Evolutionary conservation across 2,888 invertebrate genomes (phyloP), one percentile per base, ranked within the genome.

Genomic region (Sericinus montela): DNA sequence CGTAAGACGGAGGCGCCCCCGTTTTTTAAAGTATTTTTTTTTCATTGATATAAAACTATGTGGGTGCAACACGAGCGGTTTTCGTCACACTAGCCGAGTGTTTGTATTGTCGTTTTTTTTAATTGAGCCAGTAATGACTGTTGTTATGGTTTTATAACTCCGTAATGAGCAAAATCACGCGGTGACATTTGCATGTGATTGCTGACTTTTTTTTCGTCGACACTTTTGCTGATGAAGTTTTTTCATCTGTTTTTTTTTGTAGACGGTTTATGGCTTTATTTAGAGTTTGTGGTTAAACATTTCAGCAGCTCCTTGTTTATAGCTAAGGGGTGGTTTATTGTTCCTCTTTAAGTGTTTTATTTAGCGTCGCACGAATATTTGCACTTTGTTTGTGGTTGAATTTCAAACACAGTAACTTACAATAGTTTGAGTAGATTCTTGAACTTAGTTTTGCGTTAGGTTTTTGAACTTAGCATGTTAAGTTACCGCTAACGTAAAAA

Each of bases 1-100:
- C 84, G 84, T 83, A 87, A 88, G 87, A 87, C 80, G 77, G 77
- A 73, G 85, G 85, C 80, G 81, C 84, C 87, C 85, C 81, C 76
- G 63, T 71, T 79, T 83, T 67, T 59, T 61, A 62, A n/a, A 69
- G 63, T 76, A 81, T 83, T 81, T 82, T 80, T 74, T 72, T 60
- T 25, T 11, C 67, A 67, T 69, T 65, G 62, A 76, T 81, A 80
- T 76, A 75, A 83, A 88, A 86, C 84, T 83, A 86, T 82, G 84
- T 87, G 81, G 88, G 87, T 80, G 85, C 84, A 71, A 72, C 62
- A 68, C 80, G 81, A 86, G 88, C 86, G 83, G 85, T 83, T 85
- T 85, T 84, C 79, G 84, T 85, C 85, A 86, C 87, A 85, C 83
- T 83, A 71, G 78, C 81, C 63, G 69, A 72, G 61, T 75, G 80